Evolutionary conservation across 2,888 invertebrate species (phyloP).

Genomic region (Pomacea canaliculata): DNA sequence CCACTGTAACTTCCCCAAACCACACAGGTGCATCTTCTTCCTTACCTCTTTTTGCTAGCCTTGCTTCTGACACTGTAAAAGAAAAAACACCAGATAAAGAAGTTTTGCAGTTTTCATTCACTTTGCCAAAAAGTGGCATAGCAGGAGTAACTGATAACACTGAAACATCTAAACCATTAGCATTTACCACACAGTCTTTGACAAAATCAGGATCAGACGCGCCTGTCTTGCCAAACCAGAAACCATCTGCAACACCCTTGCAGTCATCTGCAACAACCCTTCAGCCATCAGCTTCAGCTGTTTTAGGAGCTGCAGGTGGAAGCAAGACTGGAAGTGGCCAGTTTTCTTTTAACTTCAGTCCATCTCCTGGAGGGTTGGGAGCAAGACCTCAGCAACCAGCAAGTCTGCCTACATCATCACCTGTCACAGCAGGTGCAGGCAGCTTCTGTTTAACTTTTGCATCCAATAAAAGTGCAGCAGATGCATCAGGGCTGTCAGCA

Average conservation of each 20-base stretch:
- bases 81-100: no score
- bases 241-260: no score
- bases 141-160: background rate
- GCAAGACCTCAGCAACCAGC: background rate
- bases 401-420: no score
- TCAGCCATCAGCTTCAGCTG: background rate
- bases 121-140: no score
- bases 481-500: background rate
- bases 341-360: conserved; percentile 14
- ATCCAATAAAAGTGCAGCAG: background rate
- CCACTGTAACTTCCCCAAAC: no score
- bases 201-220: no score
- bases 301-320: conserved; percentile 1
- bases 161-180: no score
- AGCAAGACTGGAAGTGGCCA: conserved; percentile 4
- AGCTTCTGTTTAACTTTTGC: background rate
- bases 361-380: background rate
- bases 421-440: background rate
- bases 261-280: no score
- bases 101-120: no score
- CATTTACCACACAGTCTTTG: no score
- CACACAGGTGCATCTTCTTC: background rate
- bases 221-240: no score
- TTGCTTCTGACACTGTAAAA: background rate
- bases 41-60: background rate